phyloP scores from a whole-genome alignment of 2,797 vertebrate species.

The Oophaga sylvatica region DNA sequence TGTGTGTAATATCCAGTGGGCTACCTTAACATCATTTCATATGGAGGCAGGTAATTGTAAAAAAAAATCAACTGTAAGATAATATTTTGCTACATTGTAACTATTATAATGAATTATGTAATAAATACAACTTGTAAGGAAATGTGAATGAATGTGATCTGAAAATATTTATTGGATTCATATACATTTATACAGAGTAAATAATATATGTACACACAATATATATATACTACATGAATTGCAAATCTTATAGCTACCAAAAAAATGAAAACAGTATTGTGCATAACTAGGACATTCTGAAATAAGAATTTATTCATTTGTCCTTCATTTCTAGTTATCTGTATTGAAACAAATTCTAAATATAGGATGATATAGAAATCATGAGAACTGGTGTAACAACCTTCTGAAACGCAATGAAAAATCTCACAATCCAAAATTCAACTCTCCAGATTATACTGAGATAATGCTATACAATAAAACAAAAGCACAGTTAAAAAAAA shows the following conservation, averaged over 20 bases:
- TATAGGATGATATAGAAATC: not conserved
- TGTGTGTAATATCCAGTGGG: no score
- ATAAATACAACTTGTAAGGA: not conserved
- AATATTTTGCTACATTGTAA: no score
- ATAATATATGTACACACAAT: not conserved
- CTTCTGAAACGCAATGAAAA: conserved; percentile 17
- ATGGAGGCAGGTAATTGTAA: no score
- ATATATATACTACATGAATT: not conserved
- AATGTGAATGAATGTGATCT: no score
- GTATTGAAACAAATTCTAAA: not conserved
- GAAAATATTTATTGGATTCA: not conserved
- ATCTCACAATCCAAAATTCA: conserved; percentile 21
- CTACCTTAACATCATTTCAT: no score
- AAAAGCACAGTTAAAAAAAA: not conserved
- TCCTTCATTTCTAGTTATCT: no score
- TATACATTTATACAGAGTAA: not conserved
- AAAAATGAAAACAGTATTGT: no score
- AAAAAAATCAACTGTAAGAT: no score
- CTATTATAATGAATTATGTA: not conserved
- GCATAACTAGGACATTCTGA: not conserved
- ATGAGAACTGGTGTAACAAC: not conserved
- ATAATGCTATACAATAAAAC: not conserved
- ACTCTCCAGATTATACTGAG: conserved; percentile 33
- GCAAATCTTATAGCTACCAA: no score
- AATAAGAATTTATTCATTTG: not conserved